Evolutionary conservation across 2,797 vertebrate species (phyloP).

Genomic region (Kryptopterus vitreolus): DNA sequence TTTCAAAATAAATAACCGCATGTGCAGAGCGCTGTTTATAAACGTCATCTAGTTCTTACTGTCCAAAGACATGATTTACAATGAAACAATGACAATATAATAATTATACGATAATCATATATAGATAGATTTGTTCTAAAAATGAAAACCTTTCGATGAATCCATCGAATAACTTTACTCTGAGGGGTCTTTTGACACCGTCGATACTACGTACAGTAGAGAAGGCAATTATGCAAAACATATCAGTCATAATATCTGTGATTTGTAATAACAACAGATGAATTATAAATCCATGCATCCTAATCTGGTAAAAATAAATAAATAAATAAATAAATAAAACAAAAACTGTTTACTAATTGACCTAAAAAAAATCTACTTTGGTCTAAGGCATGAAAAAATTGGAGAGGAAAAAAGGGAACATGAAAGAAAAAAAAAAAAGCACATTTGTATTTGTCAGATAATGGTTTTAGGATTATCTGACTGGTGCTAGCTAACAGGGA

Average conservation of each 20-base stretch:
- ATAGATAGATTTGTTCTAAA: too few species aligned
- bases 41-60: background rate
- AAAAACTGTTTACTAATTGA: constrained; percentile 79
- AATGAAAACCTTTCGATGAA: background rate
- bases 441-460: constrained; percentile 99
- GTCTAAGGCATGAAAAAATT: constrained; percentile 96
- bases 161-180: constrained; percentile 82
- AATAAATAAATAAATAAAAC: constrained; percentile 71
- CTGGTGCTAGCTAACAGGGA: constrained; percentile 98
- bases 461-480: constrained; percentile 99
- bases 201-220: constrained; percentile 86
- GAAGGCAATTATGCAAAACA: constrained; percentile 99
- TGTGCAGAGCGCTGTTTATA: background rate
- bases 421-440: constrained; percentile 74
- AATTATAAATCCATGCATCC: constrained; percentile 90
- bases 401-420: constrained; percentile 74
- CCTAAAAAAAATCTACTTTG: constrained; percentile 89
- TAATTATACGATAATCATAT: background rate
- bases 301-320: constrained; percentile 86
- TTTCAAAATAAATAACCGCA: background rate
- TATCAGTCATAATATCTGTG: constrained; percentile 69
- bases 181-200: constrained; percentile 88
- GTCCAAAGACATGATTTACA: background rate
- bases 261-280: constrained; percentile 71
- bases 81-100: background rate